Base-by-base conservation (phyloP, 2,888 invertebrate species). In the Encarsia formosa region DNA sequence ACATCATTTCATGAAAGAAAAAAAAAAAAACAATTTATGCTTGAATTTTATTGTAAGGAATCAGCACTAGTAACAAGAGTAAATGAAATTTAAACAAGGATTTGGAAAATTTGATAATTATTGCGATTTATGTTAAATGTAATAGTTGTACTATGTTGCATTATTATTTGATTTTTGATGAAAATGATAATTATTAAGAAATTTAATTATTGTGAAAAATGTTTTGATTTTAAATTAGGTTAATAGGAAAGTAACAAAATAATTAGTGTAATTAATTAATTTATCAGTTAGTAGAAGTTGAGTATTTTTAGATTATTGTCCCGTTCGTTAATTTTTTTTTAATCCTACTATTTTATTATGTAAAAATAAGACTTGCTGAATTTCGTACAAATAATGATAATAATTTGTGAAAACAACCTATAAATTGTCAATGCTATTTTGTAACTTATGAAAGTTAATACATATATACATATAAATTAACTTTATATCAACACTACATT, bases 241-340 rank as follows among this genome's bases (percentile, higher is more conserved):
- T 73, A 73, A 73, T 73, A 72, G 72, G 69, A 67, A 66, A 73
- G 62, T 71, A 73, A 72, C 68, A 72, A 71, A 70, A 57, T 72
- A 67, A 68, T 66, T 66, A 62, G 68, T 69, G 69, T 65, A 64
- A 66, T 68, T 63, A 63, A 61, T 65, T 63, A 68, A 67, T 61
- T 63, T 60, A 61, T 61, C 59, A 62, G 56, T 61, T 62, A 65
- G 65, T n/a, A 64, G 54, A 63, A 65, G 64, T 65, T 66, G 53
- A 66, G 69, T 68, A 67, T 69, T 70, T 70, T 66, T 68, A 66
- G 44, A 57, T 56, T 58, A 62, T 67, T 71, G 68, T 63, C 68
- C 68, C 60, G 49, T 56, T 69, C 66, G 69, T 71, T 71, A 69
- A 67, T 67, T 67, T 66, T 60, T 52, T 24, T n/a, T 32, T 18